phyloP scores from a whole-genome alignment of 2,888 invertebrate genomes.

The Tyria jacobaeae region DNA sequence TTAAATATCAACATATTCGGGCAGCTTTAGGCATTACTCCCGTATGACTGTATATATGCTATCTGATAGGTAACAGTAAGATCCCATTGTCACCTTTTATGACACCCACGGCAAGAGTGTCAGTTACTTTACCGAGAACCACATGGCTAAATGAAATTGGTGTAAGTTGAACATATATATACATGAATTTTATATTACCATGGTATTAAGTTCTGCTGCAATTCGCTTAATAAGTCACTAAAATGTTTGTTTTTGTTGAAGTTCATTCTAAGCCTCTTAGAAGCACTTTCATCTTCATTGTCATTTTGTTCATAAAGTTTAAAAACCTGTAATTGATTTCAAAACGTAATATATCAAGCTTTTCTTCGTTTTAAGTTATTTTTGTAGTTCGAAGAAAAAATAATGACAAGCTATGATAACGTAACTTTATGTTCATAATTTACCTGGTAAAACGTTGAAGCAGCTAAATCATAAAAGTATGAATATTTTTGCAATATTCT shows the following conservation, averaged over 20 bases:
- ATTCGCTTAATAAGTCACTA: constrained; percentile 68
- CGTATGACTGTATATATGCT: no score
- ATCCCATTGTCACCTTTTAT: no score
- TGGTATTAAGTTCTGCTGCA: constrained; percentile 68
- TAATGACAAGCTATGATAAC: no score
- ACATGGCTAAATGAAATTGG: no score
- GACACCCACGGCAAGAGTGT: no score
- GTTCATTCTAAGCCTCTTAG: constrained; percentile 66
- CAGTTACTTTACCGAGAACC: no score
- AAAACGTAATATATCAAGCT: background rate
- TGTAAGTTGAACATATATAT: no score
- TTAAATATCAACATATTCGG: no score
- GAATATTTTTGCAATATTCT: constrained; percentile 51
- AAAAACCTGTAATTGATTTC: constrained; percentile 52
- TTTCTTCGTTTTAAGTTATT: background rate
- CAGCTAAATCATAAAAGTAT: constrained; percentile 67
- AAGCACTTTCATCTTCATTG: constrained; percentile 50
- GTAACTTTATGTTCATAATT: no score
- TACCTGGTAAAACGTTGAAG: constrained; percentile 77
- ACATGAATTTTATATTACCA: constrained; percentile 61
- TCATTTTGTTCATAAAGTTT: constrained; percentile 43
- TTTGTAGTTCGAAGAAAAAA: no score
- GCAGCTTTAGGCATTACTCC: no score
- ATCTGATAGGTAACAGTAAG: no score
- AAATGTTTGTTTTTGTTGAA: constrained; percentile 70